Percentiles rank a stretch among this genome's conserved stretches.
These are phyloP conservation scores for Bacillus rossius DNA, from an alignment of 1,140 invertebrate genomes.

Conservation along the genomic window DNA sequence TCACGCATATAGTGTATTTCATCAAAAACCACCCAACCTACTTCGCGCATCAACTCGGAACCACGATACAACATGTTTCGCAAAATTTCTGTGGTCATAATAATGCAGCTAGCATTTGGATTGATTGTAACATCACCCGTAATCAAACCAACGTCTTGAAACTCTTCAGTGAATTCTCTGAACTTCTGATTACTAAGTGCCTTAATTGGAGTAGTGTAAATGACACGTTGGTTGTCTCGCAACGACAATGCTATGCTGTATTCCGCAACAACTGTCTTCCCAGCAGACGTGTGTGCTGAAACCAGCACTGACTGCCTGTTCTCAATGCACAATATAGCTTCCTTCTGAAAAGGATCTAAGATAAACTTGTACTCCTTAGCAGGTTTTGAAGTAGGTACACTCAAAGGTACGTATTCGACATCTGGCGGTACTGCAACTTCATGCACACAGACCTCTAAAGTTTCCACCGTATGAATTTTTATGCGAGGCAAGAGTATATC, in stretches of 20 bases:
- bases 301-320: conserved; percentile 97
- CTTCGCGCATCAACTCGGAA: conserved; percentile 96
- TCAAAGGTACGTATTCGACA: conserved; percentile 72
- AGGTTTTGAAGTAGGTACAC: conserved; percentile 55
- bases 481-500: conserved; percentile 51
- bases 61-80: conserved; percentile 98
- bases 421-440: conserved; percentile 89
- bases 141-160: conserved; percentile 95
- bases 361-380: conserved; percentile 93
- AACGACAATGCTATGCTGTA: conserved; percentile 68
- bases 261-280: conserved; percentile 99
- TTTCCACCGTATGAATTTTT: conserved; percentile 80
- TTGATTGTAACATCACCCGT: conserved; percentile 99
- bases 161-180: conserved; percentile 96
- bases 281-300: conserved; percentile 99
- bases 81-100: conserved; percentile 99
- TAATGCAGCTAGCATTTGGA: conserved; percentile 93
- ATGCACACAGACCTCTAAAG: conserved; percentile 85
- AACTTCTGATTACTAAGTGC: conserved; percentile 99
- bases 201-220: conserved; percentile 99
- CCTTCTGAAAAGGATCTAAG: conserved; percentile 97
- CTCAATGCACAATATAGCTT: conserved; percentile 96
- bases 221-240: conserved; percentile 78
- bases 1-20: conserved; percentile 99
- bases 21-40: conserved; percentile 99